Base-by-base conservation (phyloP, 1,140 invertebrate species). In the Plectus sambesii region DNA sequence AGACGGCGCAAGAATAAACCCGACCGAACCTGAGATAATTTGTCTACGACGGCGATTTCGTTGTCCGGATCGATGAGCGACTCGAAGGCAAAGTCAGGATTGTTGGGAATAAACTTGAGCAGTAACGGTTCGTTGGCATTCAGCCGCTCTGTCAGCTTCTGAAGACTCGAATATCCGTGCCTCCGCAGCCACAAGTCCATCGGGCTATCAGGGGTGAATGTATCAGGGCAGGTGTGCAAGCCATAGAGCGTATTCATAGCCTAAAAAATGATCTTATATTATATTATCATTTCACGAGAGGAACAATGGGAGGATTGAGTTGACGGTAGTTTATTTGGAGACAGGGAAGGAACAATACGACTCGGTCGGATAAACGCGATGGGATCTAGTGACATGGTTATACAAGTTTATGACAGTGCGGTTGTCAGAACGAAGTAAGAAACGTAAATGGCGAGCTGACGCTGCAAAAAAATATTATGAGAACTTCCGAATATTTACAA, bases 11-110 rank as follows among this genome's bases (percentile, higher is more conserved):
- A n/a, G n/a, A n/a, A n/a, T n/a, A n/a, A n/a, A n/a, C n/a, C n/a
- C n/a, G n/a, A 63, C 71, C 55, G 62, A 71, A 85, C 83, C 75
- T 92, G 87, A 12, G 88, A 94, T 38, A 96, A 71, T 74, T 92
- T 90, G 69, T 94, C 88, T 71, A 85, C 82, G 48, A 83, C 77
- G 46, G 77, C 77, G 73, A 90, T 92, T 69, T 83, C 80, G 64
- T 92, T 79, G 51, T 92, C 86, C 8, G 84, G 83, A 72, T 96
- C 89, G 58, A 96, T 94, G 60, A 87, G 88, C 5, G 87, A 88
- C 1, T 84, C 81, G 72, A 93, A 90, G 65, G 83, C 83, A 23
- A 48, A 63, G 47, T 5, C 23, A n/a, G 63, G 56, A 51, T 68
- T 62, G 17, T 57, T 59, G 15, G 62, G 48, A 24, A 55, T 46